Evolutionary conservation across 2,113 vertebrate species (phyloP).

Genomic region (Pleuronectes platessa): DNA sequence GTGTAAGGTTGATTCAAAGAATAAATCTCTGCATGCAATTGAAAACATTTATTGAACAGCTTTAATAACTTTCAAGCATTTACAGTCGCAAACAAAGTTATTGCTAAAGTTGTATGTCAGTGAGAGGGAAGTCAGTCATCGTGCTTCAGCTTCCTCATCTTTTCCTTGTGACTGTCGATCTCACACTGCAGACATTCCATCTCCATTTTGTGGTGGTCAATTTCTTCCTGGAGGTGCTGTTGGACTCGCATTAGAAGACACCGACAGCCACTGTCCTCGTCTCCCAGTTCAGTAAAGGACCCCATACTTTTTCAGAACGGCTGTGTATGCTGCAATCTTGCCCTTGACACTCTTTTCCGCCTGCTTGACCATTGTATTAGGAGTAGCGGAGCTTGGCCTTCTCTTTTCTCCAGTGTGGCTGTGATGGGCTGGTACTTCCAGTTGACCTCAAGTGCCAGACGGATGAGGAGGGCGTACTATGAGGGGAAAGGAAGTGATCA

Average conservation of each 20-base stretch:
- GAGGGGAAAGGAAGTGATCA: not conserved
- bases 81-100: conserved; percentile 25
- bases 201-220: conserved; percentile 87
- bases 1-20: not conserved
- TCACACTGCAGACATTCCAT: conserved; percentile 91
- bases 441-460: conserved; percentile 92
- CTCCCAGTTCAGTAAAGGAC: conserved; percentile 85
- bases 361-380: conserved; percentile 83
- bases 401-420: conserved; percentile 90
- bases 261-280: conserved; percentile 58
- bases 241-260: conserved; percentile 2
- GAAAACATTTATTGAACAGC: conserved; percentile 29
- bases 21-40: conserved; percentile 37
- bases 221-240: conserved; percentile 91
- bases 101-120: conserved; percentile 2
- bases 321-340: conserved; percentile 88
- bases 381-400: conserved; percentile 88
- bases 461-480: conserved; percentile 90
- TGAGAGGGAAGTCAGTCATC: conserved; percentile 67
- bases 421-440: conserved; percentile 96
- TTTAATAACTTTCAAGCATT: conserved; percentile 68
- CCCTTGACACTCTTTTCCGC: conserved; percentile 90
- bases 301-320: conserved; percentile 89
- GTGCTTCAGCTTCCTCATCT: conserved; percentile 86
- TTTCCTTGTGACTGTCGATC: conserved; percentile 90